Conservation (phyloP, 2,113 vertebrate genomes). For the Rhizomys pruinosus region DNA sequence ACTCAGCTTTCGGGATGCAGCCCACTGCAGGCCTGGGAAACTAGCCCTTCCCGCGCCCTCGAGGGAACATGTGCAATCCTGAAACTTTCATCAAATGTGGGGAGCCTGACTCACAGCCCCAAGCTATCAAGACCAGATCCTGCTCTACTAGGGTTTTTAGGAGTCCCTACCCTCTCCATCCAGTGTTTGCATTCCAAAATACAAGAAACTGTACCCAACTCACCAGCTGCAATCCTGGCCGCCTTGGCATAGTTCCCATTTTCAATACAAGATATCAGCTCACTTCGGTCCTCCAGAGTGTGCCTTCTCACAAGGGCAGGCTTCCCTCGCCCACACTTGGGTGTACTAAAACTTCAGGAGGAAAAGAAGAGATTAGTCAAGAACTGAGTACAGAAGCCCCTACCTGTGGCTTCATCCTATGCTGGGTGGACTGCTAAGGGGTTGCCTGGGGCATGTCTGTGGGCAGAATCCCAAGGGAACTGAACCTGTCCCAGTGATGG, state of each 20-base stretch:
- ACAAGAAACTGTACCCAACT: background rate
- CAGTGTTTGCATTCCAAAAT: background rate
- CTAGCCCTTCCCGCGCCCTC: background rate
- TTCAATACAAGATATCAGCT: constrained; percentile 97
- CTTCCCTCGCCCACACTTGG: constrained; percentile 96
- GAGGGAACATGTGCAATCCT: too few species aligned
- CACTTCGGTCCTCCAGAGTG: constrained; percentile 95
- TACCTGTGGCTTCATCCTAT: background rate
- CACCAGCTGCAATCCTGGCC: constrained; percentile 96
- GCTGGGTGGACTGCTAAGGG: background rate
- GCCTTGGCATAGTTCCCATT: constrained; percentile 97
- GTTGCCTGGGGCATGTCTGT: background rate
- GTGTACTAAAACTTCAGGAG: constrained; percentile 87
- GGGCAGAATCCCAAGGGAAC: too few species aligned
- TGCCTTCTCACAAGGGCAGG: constrained; percentile 95
- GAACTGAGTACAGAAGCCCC: background rate
- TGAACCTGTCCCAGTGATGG: background rate
- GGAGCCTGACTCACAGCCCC: too few species aligned
- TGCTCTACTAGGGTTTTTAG: too few species aligned
- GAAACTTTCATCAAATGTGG: too few species aligned
- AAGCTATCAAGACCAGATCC: background rate
- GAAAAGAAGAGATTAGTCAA: background rate
- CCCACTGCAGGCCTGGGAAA: background rate
- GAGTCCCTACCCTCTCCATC: background rate
- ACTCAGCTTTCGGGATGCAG: background rate